Percentiles rank a stretch among this genome's conserved stretches.
Conservation (phyloP, 2,113 vertebrate species). For the Cygnus atratus region DNA sequence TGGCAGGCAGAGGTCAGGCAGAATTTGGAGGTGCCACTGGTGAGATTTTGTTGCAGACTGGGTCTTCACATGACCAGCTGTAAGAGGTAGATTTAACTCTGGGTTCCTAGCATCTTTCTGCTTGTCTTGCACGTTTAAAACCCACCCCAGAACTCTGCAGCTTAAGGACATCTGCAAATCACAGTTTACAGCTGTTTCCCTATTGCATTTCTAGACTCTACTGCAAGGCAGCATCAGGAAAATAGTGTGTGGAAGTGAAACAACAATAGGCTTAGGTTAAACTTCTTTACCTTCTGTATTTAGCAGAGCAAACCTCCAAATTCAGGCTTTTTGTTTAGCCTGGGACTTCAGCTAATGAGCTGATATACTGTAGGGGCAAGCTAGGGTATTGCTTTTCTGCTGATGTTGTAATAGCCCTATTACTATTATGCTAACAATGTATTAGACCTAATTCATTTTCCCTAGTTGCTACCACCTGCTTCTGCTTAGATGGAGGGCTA, state of each 20-base stretch:
- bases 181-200: neutral
- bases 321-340: neutral
- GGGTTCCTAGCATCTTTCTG: neutral
- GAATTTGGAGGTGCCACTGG: neutral
- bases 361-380: neutral
- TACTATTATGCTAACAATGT: neutral
- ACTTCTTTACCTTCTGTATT: neutral
- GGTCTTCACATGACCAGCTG: neutral
- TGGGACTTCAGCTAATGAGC: neutral
- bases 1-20: neutral
- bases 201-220: neutral
- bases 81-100: neutral
- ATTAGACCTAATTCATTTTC: constrained; percentile 44
- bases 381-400: neutral
- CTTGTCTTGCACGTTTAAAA: neutral
- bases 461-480: constrained; percentile 1
- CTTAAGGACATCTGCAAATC: neutral
- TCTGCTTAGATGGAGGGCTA: constrained; percentile 43
- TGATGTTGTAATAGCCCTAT: neutral
- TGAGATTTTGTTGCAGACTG: neutral
- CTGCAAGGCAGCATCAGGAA: neutral
- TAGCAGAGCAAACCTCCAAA: neutral
- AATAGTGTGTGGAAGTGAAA: neutral
- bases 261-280: neutral
- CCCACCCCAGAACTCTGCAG: neutral